These are phyloP conservation scores for Eurois occulta DNA, from an alignment of 2,888 invertebrate genomes.

Conservation along the genomic window DNA sequence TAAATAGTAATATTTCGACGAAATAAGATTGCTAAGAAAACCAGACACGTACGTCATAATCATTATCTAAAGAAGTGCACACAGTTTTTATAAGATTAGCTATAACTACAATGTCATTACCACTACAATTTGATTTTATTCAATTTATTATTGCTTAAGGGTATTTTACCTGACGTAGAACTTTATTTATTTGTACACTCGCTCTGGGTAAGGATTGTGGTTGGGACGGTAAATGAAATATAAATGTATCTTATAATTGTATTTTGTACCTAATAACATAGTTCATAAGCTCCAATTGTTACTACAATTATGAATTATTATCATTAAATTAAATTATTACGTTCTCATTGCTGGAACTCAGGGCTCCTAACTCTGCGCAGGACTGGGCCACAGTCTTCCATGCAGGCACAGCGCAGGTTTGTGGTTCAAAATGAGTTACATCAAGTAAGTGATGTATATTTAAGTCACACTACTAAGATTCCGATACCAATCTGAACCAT, in stretches of 20 bases:
- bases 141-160: neutral
- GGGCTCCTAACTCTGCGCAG: neutral
- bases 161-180: neutral
- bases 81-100: neutral
- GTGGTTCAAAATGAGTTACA: neutral
- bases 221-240: no score
- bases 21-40: neutral
- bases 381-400: neutral
- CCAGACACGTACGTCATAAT: neutral
- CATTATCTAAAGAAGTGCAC: neutral
- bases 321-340: no score
- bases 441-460: neutral
- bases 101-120: neutral
- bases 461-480: neutral
- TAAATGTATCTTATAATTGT: no score
- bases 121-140: neutral
- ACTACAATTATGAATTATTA: no score
- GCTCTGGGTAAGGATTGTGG: no score
- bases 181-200: neutral
- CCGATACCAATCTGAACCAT: neutral
- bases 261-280: no score
- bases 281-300: no score
- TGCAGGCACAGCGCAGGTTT: neutral
- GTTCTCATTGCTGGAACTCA: no score
- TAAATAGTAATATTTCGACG: neutral